Evolutionary conservation across 2,113 vertebrate genomes (phyloP), one percentile per base, ranked within the genome.

Genomic region (Actenoides lindsayi): DNA sequence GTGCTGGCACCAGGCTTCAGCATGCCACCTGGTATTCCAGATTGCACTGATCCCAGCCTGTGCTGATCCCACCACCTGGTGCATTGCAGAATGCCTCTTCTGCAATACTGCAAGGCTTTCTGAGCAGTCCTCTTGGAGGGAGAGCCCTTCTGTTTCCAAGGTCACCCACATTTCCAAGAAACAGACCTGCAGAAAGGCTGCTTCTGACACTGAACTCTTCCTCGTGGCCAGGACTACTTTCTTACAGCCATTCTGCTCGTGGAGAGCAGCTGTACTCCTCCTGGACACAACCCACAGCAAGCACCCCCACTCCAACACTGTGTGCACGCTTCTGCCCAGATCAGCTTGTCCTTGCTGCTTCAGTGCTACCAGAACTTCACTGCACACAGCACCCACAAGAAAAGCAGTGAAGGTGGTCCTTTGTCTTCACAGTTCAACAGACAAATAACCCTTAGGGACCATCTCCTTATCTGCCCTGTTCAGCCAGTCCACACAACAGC

Each of bases 21-120:
- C 76, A 33, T 86, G 86, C 96, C 96, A 97, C 95, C 95, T 97
- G 96, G 85, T 93, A 96, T 69, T 96, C 95, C 96, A 97, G 96
- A 97, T 96, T 97, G 96, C 88, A 86, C 71, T 50, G 88, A 96
- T 90, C n/a, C 85, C 85, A 93, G 95, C 75, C 94, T 77, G 85
- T 57, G 90, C 92, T 86, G 79, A 90, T 95, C 76, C 71, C 83
- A 95, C 96, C 96, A 93, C 94, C 94, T 92, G 95, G 85, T 90
- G 54, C 71, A 90, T 77, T 77, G 59, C 86, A 93, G 63, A 94
- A 90, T 77, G 88, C 79, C 79, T 94, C 76, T 94, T 83, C 88
- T 92, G 83, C 89, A 96, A 18, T 51, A 90, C 75, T 90, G 83
- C 90, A 93, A 92, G 76, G 71, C 67, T 94, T 90, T 90, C 70